Percentiles rank a stretch among this genome's conserved stretches.
phyloP scores from a whole-genome alignment of 2,113 vertebrate genomes.

The Tor tambroides region DNA sequence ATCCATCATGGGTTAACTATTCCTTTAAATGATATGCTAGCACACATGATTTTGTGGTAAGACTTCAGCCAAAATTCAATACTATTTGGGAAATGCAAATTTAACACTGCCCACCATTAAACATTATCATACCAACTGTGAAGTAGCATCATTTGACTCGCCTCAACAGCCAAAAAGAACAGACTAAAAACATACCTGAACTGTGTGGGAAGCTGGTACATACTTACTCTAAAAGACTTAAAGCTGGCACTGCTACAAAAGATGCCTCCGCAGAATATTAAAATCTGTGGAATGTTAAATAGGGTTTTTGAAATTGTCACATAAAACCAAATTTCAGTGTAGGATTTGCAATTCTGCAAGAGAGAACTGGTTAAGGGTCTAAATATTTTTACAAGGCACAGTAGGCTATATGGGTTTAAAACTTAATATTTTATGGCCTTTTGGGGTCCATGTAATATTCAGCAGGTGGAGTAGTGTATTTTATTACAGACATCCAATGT shows the following conservation, averaged over 20 bases:
- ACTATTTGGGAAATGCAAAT: not conserved
- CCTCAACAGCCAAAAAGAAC: not conserved
- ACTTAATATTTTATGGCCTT: constrained; percentile 13
- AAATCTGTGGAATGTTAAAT: not conserved
- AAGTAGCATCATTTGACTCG: not conserved
- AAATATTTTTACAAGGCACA: constrained; percentile 17
- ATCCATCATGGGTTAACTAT: no score
- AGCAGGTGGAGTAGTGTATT: not conserved
- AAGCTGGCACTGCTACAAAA: not conserved
- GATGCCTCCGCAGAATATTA: not conserved
- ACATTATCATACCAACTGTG: not conserved
- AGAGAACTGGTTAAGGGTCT: not conserved
- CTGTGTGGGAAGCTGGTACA: constrained; percentile 26
- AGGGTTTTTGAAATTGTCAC: not conserved
- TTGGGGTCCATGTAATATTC: constrained; percentile 2
- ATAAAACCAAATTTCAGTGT: not conserved
- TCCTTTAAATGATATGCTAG: not conserved
- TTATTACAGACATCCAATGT: not conserved
- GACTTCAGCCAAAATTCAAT: not conserved
- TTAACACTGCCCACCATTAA: not conserved
- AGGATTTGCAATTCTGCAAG: not conserved
- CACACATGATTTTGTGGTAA: not conserved
- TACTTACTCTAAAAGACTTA: not conserved
- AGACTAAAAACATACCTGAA: constrained; percentile 21
- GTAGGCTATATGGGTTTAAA: not conserved